phyloP scores from a whole-genome alignment of 1,140 invertebrate genomes.

The Pseudachorutes palmiensis region DNA sequence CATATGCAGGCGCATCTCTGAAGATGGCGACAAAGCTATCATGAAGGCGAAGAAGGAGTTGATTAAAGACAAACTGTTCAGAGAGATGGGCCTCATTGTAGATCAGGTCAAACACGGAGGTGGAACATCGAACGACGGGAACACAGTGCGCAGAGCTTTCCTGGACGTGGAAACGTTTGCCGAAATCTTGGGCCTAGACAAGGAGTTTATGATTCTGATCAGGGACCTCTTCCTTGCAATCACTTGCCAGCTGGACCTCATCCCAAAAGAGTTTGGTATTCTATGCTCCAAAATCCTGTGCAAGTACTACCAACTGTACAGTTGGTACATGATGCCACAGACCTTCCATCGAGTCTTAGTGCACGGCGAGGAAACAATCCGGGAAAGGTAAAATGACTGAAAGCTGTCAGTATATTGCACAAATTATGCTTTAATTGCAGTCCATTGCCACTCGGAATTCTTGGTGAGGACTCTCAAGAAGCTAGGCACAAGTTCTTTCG shows the following conservation, averaged over 20 bases:
- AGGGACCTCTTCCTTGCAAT: conserved; percentile 6
- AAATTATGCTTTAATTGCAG: not conserved
- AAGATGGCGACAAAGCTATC: too few species aligned
- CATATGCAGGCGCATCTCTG: too few species aligned
- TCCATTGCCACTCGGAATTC: conserved; percentile 18
- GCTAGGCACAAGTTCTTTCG: conserved; percentile 17
- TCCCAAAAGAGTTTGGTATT: conserved; percentile 1
- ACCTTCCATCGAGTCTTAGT: conserved; percentile 14
- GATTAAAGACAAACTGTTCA: too few species aligned
- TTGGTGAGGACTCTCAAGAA: conserved; percentile 22
- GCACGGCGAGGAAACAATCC: conserved; percentile 6
- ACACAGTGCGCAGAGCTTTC: conserved; percentile 22
- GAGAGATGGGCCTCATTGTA: conserved; percentile 11
- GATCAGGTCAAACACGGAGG: conserved; percentile 13
- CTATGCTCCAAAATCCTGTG: not conserved
- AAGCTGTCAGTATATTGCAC: too few species aligned
- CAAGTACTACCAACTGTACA: conserved; percentile 9
- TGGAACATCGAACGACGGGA: conserved; percentile 20
- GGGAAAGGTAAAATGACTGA: too few species aligned
- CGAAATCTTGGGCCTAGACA: conserved; percentile 8
- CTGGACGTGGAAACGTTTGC: conserved; percentile 4
- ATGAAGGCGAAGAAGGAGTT: too few species aligned
- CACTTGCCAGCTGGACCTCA: conserved; percentile 1
- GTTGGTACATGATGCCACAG: conserved; percentile 15
- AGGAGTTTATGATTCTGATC: not conserved